Evolutionary conservation across 2,113 vertebrate species (phyloP).

Genomic region (Nipponia nippon): DNA sequence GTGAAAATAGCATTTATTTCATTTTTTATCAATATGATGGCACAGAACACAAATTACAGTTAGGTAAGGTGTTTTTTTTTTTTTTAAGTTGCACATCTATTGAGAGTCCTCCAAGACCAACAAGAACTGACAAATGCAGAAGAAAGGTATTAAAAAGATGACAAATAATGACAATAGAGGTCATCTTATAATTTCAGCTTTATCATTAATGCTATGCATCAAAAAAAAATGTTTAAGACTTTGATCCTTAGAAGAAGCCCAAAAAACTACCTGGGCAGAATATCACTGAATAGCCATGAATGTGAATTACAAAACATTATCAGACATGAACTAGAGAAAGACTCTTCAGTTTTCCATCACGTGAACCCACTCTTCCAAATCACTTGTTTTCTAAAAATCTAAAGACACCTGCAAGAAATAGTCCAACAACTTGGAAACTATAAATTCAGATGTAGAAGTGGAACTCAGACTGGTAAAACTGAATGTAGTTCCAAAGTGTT

Average conservation of each 20-base stretch:
- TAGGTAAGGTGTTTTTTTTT: too few species aligned
- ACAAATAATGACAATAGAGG: not conserved
- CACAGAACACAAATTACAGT: not conserved
- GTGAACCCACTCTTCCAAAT: not conserved
- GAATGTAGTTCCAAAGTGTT: not conserved
- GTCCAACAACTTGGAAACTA: not conserved
- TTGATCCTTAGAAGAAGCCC: not conserved
- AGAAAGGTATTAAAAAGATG: not conserved
- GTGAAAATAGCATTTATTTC: not conserved
- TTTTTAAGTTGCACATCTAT: not conserved
- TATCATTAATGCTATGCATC: not conserved
- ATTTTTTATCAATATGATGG: not conserved
- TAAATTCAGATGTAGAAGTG: not conserved
- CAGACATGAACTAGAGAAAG: not conserved
- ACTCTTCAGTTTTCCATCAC: too few species aligned
- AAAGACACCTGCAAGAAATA: not conserved
- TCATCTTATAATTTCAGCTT: not conserved
- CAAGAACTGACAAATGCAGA: not conserved
- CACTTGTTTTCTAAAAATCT: not conserved
- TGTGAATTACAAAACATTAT: not conserved
- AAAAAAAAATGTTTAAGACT: too few species aligned
- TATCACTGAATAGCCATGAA: not conserved
- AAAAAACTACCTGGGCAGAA: rapidly evolving
- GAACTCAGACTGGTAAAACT: not conserved
- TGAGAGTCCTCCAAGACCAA: not conserved